phyloP scores from a whole-genome alignment of 2,888 invertebrate genomes.

The Rosalia funebris region DNA sequence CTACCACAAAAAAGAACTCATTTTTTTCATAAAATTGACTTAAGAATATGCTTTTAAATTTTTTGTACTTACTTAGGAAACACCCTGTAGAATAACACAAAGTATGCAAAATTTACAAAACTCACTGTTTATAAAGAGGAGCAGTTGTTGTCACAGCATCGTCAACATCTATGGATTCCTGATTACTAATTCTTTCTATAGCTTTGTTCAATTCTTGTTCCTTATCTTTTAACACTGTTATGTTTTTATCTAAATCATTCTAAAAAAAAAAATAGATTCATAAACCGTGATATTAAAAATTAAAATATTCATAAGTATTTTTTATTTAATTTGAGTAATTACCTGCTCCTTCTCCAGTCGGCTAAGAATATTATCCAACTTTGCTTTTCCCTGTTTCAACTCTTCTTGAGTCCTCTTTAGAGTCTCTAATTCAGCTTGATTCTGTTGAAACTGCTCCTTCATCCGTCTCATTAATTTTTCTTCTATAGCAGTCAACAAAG shows the following conservation, averaged over 20 bases:
- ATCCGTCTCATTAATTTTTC: conserved; percentile 90
- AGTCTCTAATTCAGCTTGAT: conserved; percentile 91
- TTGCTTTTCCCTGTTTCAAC: conserved; percentile 82
- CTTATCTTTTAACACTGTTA: conserved; percentile 84
- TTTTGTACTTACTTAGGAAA: too few relatives aligned
- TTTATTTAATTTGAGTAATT: conserved; percentile 24
- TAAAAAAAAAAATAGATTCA: conserved; percentile 62
- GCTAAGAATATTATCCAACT: conserved; percentile 81
- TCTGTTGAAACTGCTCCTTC: conserved; percentile 89
- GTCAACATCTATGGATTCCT: conserved; percentile 90
- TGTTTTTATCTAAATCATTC: conserved; percentile 85
- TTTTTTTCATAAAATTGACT: too few relatives aligned
- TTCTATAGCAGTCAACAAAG: conserved; percentile 92
- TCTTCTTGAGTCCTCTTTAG: conserved; percentile 88
- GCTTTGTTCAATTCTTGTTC: conserved; percentile 86
- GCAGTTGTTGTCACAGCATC: conserved; percentile 97
- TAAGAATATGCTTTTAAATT: too few relatives aligned
- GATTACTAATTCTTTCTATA: conserved; percentile 78
- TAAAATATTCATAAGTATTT: neutral
- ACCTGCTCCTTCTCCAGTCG: conserved; percentile 80
- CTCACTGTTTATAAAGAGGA: conserved; percentile 93
- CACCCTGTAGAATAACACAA: too few relatives aligned
- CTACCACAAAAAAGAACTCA: too few relatives aligned
- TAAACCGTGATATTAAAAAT: neutral
- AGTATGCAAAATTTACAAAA: too few relatives aligned